These are phyloP conservation scores for Pantala flavescens DNA, from an alignment of 1,140 invertebrate species.

Conservation along the genomic window DNA sequence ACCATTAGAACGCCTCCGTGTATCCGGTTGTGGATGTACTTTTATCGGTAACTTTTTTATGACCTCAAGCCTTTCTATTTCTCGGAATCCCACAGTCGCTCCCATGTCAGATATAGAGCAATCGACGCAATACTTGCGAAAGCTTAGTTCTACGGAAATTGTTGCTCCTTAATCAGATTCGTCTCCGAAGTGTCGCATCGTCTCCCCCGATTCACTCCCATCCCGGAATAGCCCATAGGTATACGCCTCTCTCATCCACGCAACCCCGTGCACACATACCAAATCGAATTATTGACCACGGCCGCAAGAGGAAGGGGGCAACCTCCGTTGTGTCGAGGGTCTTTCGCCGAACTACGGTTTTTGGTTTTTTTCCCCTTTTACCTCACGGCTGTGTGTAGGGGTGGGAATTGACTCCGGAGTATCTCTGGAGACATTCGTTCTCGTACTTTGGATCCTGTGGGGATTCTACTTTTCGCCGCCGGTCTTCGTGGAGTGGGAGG, in stretches of 20 bases:
- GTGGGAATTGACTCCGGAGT: neutral
- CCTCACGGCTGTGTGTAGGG: neutral
- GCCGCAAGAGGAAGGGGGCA: neutral
- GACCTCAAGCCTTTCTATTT: too few species aligned
- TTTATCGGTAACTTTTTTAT: too few species aligned
- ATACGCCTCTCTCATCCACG: neutral
- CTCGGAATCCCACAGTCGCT: too few species aligned
- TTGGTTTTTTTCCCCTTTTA: neutral
- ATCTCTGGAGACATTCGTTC: too few species aligned
- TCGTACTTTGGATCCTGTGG: neutral
- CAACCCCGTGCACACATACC: neutral
- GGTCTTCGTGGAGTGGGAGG: neutral
- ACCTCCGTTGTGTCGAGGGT: too few species aligned
- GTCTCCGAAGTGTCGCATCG: neutral
- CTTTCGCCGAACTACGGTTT: too few species aligned
- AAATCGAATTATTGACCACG: neutral
- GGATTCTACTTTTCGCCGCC: neutral
- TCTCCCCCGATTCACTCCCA: neutral
- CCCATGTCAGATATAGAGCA: neutral
- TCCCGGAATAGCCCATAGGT: neutral
- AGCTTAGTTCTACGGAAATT: neutral
- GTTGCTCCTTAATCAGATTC: neutral
- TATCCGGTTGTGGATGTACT: too few species aligned
- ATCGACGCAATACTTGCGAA: neutral
- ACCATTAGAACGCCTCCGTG: too few species aligned